Base-by-base conservation (phyloP, 2,797 vertebrate genomes). In the Nannoperca australis region DNA sequence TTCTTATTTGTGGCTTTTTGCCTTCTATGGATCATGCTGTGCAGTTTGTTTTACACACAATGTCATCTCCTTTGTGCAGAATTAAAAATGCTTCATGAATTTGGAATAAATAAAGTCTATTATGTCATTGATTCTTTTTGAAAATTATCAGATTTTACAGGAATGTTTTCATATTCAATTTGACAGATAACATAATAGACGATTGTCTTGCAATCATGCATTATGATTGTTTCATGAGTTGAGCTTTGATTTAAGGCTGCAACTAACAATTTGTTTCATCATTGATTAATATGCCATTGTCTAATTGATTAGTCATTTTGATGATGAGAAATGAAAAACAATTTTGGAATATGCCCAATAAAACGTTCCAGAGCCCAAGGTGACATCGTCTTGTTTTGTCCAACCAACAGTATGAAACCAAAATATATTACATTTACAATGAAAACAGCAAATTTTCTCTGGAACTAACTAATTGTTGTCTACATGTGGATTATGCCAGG, bases 401-500 rank as follows among this genome's bases (percentile, higher is more conserved):
- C 64, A 36, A 22, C 24, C 13, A 70, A 18, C 12, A 24, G 4
- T 67, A 22, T 36, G 10, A 72, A 53, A 44, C 24, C 12, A 32
- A 66, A 18, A 75, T 4, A 17, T 54, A 63, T 44, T 73, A 6
- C 45, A 10, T 54, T 53, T 36, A 11, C 2, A 30, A 12, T 20
- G 0, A 67, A 44, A 61, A 68, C 38, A 44, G 14, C 10, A 14
- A 54, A 45, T 10, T 13, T 0, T 36, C 0, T 20, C 1, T 45
- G 15, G 2, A 40, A 32, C 22, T 0, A 1, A 56, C 15, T 3
- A 13, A 10, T 27, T 27, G 15, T 32, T 20, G 49, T 66, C 59
- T 85, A 54, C 50, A 73, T 73, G 70, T 81, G 67, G 78, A 83
- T 88, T 89, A 85, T 50, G 67, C 38, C 65, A 73, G 81, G 78